Evolutionary conservation across 2,113 vertebrate species (phyloP).

Genomic region (Tupaia chinensis): DNA sequence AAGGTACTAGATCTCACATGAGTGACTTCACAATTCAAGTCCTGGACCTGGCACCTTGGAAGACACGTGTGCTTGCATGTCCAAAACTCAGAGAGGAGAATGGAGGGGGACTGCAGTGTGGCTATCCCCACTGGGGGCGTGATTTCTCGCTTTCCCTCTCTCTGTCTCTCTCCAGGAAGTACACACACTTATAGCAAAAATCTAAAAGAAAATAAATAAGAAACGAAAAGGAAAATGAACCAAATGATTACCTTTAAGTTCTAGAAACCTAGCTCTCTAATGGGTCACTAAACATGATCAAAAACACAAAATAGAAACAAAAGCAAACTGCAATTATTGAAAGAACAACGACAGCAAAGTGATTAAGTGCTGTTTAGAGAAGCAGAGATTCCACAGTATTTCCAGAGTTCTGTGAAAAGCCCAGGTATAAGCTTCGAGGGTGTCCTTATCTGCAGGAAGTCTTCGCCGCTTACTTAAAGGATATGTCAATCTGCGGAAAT

Average conservation of each 20-base stretch:
- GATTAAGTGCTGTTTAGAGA: not conserved
- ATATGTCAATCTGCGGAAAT: not conserved
- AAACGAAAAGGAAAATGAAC: not conserved
- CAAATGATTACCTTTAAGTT: not conserved
- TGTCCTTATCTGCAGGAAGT: rapidly evolving
- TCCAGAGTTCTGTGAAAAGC: not conserved
- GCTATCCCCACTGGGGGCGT: too few species aligned
- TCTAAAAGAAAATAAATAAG: not conserved
- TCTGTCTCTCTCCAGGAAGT: too few species aligned
- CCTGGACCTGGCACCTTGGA: too few species aligned
- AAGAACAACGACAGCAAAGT: not conserved
- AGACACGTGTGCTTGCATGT: too few species aligned
- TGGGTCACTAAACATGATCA: not conserved
- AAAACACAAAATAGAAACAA: not conserved
- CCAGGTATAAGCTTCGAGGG: not conserved
- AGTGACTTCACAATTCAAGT: too few species aligned
- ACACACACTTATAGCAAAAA: not conserved
- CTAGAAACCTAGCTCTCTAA: not conserved
- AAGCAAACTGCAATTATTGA: not conserved
- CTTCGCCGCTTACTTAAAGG: too few species aligned
- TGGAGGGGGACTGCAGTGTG: too few species aligned
- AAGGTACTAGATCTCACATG: too few species aligned
- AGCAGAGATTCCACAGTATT: not conserved
- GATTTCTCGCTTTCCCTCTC: too few species aligned
- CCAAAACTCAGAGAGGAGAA: too few species aligned